These are phyloP conservation scores for Meda fulgida DNA, from an alignment of 2,797 vertebrate species.

Conservation along the genomic window DNA sequence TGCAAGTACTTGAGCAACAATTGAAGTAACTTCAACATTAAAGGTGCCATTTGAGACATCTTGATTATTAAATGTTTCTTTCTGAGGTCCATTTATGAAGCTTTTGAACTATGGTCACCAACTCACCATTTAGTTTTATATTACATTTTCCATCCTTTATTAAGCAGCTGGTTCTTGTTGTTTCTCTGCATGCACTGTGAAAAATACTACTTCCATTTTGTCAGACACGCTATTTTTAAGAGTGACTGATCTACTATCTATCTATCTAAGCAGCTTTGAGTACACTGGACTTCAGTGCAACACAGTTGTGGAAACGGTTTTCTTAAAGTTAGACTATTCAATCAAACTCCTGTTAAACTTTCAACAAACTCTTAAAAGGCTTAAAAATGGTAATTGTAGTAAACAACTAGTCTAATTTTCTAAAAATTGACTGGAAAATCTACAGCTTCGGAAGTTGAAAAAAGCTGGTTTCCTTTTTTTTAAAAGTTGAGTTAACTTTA, in stretches of 20 bases:
- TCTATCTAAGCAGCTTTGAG: neutral
- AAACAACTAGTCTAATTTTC: neutral
- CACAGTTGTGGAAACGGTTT: neutral
- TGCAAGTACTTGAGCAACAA: constrained; percentile 4
- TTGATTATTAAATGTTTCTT: neutral
- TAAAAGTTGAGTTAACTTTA: neutral
- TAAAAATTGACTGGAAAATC: neutral
- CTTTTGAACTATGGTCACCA: neutral
- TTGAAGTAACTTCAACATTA: neutral
- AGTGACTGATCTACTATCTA: neutral
- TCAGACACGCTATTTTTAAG: neutral
- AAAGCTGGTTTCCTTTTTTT: neutral
- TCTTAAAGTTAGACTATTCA: constrained; percentile 5
- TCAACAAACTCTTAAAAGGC: no score
- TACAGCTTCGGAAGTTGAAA: neutral
- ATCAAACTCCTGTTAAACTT: neutral
- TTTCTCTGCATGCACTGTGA: neutral
- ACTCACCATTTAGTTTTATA: neutral
- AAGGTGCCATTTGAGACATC: neutral
- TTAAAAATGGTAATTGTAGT: neutral
- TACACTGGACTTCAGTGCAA: neutral
- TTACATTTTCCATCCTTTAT: neutral
- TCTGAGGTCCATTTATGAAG: neutral
- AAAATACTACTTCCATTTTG: neutral
- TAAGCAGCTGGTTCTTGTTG: neutral